These are phyloP conservation scores for Propsilocerus akamusi DNA, from an alignment of 1,140 invertebrate genomes.

Conservation along the genomic window DNA sequence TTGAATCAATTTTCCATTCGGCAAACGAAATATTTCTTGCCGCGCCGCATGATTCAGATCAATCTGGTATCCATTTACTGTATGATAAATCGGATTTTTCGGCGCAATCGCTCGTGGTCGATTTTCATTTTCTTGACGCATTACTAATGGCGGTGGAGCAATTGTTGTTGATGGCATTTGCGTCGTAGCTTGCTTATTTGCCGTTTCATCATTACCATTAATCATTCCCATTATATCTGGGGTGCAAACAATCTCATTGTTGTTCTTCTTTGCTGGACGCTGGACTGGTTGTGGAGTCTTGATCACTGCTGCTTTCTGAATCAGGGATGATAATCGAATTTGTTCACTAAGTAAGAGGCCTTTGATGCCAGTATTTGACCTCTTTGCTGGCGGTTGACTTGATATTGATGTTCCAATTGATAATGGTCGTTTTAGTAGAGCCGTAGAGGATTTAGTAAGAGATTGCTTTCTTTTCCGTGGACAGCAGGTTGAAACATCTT, in stretches of 20 bases:
- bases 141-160: slow-evolving; percentile 17
- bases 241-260: slow-evolving; percentile 23
- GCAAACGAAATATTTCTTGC: slow-evolving; percentile 21
- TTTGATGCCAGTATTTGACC: slow-evolving; percentile 13
- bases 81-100: not conserved
- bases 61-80: slow-evolving; percentile 20
- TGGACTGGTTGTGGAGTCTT: slow-evolving; percentile 8
- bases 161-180: not conserved
- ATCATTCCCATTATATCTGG: slow-evolving; percentile 22
- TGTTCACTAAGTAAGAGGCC: slow-evolving; percentile 17
- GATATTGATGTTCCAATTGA: not conserved
- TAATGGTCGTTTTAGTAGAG: not conserved
- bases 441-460: slow-evolving; percentile 12
- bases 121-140: slow-evolving; percentile 11
- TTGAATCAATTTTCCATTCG: slow-evolving; percentile 22
- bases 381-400: not conserved
- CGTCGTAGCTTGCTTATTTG: not conserved
- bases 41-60: slow-evolving; percentile 22
- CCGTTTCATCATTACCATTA: slow-evolving; percentile 7
- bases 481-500: slow-evolving; percentile 17
- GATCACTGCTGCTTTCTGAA: too few species aligned
- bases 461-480: slow-evolving; percentile 16
- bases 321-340: slow-evolving; percentile 11
- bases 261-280: slow-evolving; percentile 13
- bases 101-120: not conserved